Evolutionary conservation across 1,140 invertebrate genomes (phyloP).

Genomic region (Chironomus striatipennis): DNA sequence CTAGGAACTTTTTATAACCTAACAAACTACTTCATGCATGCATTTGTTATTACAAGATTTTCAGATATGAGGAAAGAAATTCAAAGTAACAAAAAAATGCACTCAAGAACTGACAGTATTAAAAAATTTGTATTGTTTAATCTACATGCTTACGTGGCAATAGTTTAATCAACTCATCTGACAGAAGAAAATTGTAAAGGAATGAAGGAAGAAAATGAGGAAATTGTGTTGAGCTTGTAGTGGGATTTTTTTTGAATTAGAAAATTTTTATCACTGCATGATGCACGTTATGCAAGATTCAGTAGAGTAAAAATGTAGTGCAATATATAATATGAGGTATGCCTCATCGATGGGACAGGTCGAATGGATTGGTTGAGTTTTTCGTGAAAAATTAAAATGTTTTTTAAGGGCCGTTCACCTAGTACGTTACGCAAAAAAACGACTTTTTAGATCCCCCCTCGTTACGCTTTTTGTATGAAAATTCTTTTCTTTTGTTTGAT

Average conservation of each 20-base stretch:
- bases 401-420: too few species aligned
- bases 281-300: not conserved
- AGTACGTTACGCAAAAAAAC: too few species aligned
- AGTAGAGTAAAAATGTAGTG: not conserved
- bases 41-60: too few species aligned
- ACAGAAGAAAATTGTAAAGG: not conserved
- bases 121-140: not conserved
- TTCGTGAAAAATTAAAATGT: not conserved
- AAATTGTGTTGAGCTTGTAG: not conserved
- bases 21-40: too few species aligned
- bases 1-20: too few species aligned
- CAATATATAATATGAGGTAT: not conserved
- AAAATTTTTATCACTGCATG: not conserved
- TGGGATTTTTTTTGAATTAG: not conserved
- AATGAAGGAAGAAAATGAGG: not conserved
- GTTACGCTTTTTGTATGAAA: too few species aligned
- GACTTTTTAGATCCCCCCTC: too few species aligned
- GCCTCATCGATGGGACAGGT: not conserved
- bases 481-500: too few species aligned
- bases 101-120: too few species aligned
- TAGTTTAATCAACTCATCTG: not conserved
- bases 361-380: too few species aligned
- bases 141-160: not conserved
- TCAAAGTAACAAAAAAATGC: too few species aligned
- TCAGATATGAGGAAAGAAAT: too few species aligned